Conservation (phyloP, 23 tunicate genomes). For the Halocynthia aurantium region DNA sequence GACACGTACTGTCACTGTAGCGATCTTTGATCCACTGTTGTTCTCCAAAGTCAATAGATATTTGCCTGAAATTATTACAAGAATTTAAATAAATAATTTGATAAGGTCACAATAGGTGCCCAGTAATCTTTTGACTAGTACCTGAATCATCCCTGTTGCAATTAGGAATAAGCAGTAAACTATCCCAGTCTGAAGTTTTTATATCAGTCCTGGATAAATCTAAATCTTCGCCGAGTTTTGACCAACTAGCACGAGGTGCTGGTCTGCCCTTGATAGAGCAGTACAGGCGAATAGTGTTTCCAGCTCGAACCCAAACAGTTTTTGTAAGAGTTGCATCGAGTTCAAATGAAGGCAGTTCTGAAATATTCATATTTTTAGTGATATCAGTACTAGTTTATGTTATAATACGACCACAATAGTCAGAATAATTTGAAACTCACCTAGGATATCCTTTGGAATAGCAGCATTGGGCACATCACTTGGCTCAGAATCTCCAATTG, state of each 20-base stretch:
- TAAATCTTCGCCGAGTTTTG: slow-evolving; percentile 70
- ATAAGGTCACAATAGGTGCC: too few species aligned
- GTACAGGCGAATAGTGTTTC: slow-evolving; percentile 63
- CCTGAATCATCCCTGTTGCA: slow-evolving; percentile 92
- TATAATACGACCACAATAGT: background rate
- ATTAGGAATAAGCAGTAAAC: slow-evolving; percentile 54
- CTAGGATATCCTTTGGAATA: slow-evolving; percentile 64
- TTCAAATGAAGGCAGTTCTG: slow-evolving; percentile 24
- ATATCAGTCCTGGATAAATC: slow-evolving; percentile 27
- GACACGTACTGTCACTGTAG: slow-evolving; percentile 27
- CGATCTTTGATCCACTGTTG: slow-evolving; percentile 24
- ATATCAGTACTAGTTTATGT: too few species aligned
- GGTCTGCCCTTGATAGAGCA: slow-evolving; percentile 78
- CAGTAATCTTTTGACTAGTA: background rate
- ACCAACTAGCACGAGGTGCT: slow-evolving; percentile 75
- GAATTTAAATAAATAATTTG: too few species aligned
- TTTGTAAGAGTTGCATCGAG: slow-evolving; percentile 21
- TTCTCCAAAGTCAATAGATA: slow-evolving; percentile 30
- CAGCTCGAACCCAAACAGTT: slow-evolving; percentile 68
- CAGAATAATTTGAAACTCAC: slow-evolving; percentile 5
- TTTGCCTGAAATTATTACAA: slow-evolving; percentile 11
- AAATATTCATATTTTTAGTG: background rate
- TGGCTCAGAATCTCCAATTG: slow-evolving; percentile 24
- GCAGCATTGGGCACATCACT: slow-evolving; percentile 23
- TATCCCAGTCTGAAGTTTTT: slow-evolving; percentile 56